Conservation (phyloP, 2,888 invertebrate species). For the Seira musarum region DNA sequence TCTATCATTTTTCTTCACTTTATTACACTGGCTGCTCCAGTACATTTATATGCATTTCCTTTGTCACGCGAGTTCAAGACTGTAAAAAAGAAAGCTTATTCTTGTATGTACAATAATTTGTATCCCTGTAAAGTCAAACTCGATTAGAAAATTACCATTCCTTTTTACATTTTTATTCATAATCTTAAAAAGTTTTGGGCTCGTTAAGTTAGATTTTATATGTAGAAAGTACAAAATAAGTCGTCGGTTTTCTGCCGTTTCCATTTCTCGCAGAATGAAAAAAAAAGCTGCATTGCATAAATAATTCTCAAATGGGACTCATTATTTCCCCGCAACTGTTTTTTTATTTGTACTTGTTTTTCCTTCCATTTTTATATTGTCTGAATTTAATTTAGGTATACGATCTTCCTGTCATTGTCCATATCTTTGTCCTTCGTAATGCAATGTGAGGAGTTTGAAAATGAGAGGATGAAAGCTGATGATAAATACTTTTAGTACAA, state of each 20-base stretch:
- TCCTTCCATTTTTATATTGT: constrained; percentile 46
- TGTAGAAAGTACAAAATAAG: constrained; percentile 27
- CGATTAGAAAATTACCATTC: constrained; percentile 57
- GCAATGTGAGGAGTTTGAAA: no score
- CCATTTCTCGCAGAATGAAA: constrained; percentile 11
- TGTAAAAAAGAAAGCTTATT: background rate
- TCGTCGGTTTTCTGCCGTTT: constrained; percentile 41
- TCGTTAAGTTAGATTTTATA: constrained; percentile 53
- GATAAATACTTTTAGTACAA: no score
- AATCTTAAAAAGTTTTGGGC: constrained; percentile 52
- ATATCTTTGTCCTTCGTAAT: no score
- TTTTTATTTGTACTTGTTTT: constrained; percentile 56
- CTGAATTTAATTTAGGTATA: constrained; percentile 42
- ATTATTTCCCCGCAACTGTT: constrained; percentile 57
- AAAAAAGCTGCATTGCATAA: constrained; percentile 47
- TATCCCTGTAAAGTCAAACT: constrained; percentile 25
- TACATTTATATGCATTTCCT: constrained; percentile 9
- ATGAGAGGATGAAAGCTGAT: no score
- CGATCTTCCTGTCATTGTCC: no score
- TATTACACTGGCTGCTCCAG: constrained; percentile 36
- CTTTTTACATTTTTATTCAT: constrained; percentile 56
- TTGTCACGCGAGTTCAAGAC: background rate
- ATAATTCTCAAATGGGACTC: constrained; percentile 55
- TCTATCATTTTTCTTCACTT: constrained; percentile 49
- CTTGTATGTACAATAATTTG: constrained; percentile 30